Percentiles rank a stretch among this genome's conserved stretches.
Conservation (phyloP, 1,140 invertebrate genomes). For the Trichonephila clavipes region DNA sequence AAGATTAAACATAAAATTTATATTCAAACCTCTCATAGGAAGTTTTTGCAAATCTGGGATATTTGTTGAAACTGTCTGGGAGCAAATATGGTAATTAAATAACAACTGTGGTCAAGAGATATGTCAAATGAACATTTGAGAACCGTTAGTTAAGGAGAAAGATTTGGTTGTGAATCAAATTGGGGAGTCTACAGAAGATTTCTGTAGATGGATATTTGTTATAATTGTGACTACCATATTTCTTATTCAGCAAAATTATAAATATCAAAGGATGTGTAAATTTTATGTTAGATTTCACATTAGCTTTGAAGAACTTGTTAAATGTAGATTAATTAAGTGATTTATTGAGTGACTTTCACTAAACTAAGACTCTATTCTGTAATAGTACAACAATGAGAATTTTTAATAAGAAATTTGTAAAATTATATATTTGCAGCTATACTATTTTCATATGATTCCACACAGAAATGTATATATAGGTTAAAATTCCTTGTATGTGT, state of each 20-base stretch:
- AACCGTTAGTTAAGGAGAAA: too few species aligned
- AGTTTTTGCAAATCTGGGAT: too few species aligned
- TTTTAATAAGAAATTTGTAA: background rate
- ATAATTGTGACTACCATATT: background rate
- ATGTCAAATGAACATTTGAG: too few species aligned
- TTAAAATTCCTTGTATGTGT: background rate
- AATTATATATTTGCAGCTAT: background rate
- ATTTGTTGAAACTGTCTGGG: too few species aligned
- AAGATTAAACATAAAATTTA: too few species aligned
- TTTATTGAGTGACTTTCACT: background rate
- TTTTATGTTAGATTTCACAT: background rate
- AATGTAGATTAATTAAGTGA: background rate
- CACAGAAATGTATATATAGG: background rate
- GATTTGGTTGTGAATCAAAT: too few species aligned
- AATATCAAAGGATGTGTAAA: background rate
- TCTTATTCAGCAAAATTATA: background rate
- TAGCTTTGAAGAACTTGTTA: background rate
- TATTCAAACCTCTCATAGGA: too few species aligned
- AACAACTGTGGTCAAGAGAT: too few species aligned
- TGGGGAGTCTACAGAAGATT: background rate
- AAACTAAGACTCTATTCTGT: background rate
- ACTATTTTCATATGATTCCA: constrained; percentile 24
- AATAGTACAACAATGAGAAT: background rate
- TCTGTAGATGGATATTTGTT: background rate
- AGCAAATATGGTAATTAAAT: too few species aligned